phyloP scores from a whole-genome alignment of 2,797 vertebrate genomes.

The Gymnothorax javanicus region DNA sequence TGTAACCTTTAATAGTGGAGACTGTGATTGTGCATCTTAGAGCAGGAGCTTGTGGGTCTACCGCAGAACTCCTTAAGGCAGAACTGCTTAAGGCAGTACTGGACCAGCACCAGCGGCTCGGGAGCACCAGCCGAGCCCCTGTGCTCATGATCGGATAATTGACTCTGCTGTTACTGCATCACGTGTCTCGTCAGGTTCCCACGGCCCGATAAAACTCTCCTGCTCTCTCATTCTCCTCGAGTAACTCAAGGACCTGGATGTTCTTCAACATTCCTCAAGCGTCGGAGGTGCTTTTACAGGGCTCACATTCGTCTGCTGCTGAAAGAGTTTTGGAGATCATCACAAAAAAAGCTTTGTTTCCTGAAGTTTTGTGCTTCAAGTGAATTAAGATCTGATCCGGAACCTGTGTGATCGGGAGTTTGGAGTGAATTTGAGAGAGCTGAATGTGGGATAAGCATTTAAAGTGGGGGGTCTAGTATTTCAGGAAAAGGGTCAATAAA shows the following conservation, averaged over 20 bases:
- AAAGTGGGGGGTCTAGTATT: constrained; percentile 43
- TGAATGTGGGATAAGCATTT: constrained; percentile 27
- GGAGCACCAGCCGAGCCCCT: too few relatives aligned
- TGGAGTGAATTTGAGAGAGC: neutral
- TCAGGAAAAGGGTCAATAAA: neutral
- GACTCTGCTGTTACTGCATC: neutral
- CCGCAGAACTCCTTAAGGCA: neutral
- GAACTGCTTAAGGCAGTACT: too few relatives aligned
- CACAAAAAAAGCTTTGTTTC: neutral
- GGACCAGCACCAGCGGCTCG: neutral
- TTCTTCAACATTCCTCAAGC: neutral
- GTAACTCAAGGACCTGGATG: neutral
- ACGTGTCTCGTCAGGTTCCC: neutral
- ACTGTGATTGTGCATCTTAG: neutral
- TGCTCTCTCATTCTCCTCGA: neutral
- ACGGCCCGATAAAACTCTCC: neutral
- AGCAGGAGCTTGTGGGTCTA: neutral
- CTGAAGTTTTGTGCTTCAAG: neutral
- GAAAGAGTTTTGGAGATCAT: neutral
- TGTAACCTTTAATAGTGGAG: too few relatives aligned
- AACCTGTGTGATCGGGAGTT: neutral
- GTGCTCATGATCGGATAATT: neutral
- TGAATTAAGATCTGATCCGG: neutral
- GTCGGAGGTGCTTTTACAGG: neutral
- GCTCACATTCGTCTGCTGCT: neutral